Evolutionary conservation across 2,888 invertebrate species (phyloP).

Genomic region (Villa cingulata): DNA sequence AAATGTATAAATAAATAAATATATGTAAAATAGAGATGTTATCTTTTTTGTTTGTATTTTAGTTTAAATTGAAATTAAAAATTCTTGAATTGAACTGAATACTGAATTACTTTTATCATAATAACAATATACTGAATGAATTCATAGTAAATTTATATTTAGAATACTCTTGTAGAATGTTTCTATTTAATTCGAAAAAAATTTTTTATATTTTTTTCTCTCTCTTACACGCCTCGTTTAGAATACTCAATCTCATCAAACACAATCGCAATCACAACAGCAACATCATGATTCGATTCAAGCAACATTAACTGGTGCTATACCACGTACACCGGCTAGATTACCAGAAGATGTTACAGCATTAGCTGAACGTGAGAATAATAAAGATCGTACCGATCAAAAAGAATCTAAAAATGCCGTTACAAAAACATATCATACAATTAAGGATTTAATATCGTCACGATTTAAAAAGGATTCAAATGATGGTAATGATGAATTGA

Average conservation of each 20-base stretch:
- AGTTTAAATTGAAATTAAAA: no score
- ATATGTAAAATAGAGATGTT: no score
- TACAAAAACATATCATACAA: constrained; percentile 65
- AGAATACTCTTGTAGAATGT: no score
- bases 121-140: no score
- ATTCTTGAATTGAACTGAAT: no score
- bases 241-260: constrained; percentile 11
- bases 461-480: constrained; percentile 51
- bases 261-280: constrained; percentile 15
- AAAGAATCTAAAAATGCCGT: constrained; percentile 43
- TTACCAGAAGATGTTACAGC: constrained; percentile 39
- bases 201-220: no score
- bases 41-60: no score
- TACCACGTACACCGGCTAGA: constrained; percentile 38
- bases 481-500: constrained; percentile 38
- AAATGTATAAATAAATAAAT: no score
- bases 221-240: no score
- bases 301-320: constrained; percentile 16
- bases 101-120: no score
- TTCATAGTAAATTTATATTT: no score
- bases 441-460: constrained; percentile 72
- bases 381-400: constrained; percentile 43
- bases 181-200: no score
- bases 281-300: constrained; percentile 24
- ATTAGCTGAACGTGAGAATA: constrained; percentile 45